Base-by-base conservation (phyloP, 2,888 invertebrate species). In the Neria commutata region DNA sequence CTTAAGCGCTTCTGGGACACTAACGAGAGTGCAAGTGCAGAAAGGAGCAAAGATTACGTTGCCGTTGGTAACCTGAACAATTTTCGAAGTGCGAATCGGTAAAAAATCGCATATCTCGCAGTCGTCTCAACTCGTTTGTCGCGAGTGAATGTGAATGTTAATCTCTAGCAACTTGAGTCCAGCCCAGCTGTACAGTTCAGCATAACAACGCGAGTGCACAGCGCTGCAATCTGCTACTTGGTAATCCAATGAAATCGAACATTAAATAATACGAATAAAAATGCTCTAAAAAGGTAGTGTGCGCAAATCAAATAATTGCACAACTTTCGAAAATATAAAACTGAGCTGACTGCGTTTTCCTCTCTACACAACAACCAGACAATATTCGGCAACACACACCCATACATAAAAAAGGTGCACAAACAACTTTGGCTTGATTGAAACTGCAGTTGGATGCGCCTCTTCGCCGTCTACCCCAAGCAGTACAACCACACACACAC, bases 1-100 rank as follows among this genome's bases (percentile, higher is more conserved):
- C 79, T 70, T 79, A 72, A 78, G 60, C 56, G n/a, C n/a, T n/a
- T n/a, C n/a, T n/a, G n/a, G n/a, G n/a, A n/a, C n/a, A 55, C 26
- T 29, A 37, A n/a, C 21, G 29, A 54, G 55, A 54, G 1, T 50
- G 14, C 8, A 45, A 49, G n/a, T 10, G 26, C 11, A 45, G 42
- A 49, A n/a, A 21, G 10, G 17, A 56, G 40, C 52, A 55, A 46
- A 60, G 60, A 60, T n/a, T n/a, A n/a, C n/a, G n/a, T n/a, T n/a
- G 17, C 19, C 17, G 17, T 53, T 53, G 26, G 29, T 11, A 29
- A 45, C 11, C 25, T 21, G 40, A 11, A 33, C n/a, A n/a, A n/a
- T n/a, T n/a, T n/a, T 54, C 16, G 23, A 14, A 42, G 45, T 16
- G 56, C 21, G 19, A n/a, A n/a, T n/a, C n/a, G n/a, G n/a, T n/a